Evolutionary conservation across 2,113 vertebrate genomes (phyloP).

Genomic region (Okapia johnstoni): DNA sequence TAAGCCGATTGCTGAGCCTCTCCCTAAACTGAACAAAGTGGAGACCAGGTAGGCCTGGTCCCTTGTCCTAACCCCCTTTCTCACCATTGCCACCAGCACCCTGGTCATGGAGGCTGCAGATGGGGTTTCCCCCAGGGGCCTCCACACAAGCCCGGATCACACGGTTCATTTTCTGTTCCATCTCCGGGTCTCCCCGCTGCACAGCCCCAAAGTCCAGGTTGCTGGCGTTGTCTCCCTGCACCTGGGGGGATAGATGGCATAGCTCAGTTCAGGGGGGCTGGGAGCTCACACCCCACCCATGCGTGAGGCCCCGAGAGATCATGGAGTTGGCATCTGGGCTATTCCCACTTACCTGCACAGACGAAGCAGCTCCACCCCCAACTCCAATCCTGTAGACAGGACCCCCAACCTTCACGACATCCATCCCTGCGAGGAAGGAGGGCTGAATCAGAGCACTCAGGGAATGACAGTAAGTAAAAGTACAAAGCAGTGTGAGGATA

Average conservation of each 20-base stretch:
- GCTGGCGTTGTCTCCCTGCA: constrained; percentile 91
- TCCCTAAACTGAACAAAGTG: background rate
- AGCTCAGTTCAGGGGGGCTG: background rate
- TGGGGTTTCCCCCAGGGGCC: constrained; percentile 82
- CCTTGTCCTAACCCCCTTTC: background rate
- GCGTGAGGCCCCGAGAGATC: rapidly evolving
- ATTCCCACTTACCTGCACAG: constrained; percentile 83
- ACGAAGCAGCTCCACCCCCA: constrained; percentile 93
- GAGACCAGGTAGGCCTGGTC: background rate
- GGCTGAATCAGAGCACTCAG: background rate
- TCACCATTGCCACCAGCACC: constrained; percentile 93
- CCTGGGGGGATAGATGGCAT: constrained; percentile 65
- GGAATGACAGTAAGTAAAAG: background rate
- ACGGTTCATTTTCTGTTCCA: constrained; percentile 97
- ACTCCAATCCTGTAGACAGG: constrained; percentile 94
- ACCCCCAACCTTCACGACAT: constrained; percentile 93
- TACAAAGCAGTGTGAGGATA: background rate
- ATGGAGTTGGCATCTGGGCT: background rate
- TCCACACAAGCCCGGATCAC: constrained; percentile 91
- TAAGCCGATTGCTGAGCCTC: background rate
- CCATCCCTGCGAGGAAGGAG: constrained; percentile 84
- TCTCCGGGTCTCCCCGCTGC: constrained; percentile 93
- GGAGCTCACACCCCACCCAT: rapidly evolving
- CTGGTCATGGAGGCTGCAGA: constrained; percentile 94
- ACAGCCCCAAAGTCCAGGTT: constrained; percentile 90